phyloP scores from a whole-genome alignment of 1,140 invertebrate species.

The Drosophila tani region DNA sequence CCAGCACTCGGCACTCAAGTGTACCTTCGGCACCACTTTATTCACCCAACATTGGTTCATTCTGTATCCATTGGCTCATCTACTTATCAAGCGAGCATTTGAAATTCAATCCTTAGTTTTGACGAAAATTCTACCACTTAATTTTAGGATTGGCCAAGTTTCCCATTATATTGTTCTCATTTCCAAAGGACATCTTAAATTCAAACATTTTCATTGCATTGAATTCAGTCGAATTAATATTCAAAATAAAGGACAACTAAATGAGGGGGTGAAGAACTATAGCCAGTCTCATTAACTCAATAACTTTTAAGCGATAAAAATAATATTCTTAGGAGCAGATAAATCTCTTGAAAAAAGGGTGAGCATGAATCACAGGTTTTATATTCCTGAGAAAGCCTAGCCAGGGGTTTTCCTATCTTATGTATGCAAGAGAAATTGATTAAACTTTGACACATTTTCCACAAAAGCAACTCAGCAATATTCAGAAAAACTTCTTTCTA shows the following conservation, averaged over 20 bases:
- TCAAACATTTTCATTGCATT: slow-evolving; percentile 64
- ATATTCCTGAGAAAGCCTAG: no score
- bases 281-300: not conserved
- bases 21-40: slow-evolving; percentile 32
- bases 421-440: no score
- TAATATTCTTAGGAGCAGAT: not conserved
- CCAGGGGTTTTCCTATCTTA: no score
- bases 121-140: slow-evolving; percentile 4
- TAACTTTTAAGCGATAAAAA: not conserved
- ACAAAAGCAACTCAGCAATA: no score
- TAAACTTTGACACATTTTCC: no score
- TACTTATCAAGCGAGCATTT: slow-evolving; percentile 50
- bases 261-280: slow-evolving; percentile 22
- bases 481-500: no score
- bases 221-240: slow-evolving; percentile 16
- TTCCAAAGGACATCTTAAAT: slow-evolving; percentile 28
- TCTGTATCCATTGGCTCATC: slow-evolving; percentile 26
- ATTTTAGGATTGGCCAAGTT: slow-evolving; percentile 41
- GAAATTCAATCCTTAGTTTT: slow-evolving; percentile 43
- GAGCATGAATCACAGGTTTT: not conserved
- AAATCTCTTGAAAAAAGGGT: not conserved
- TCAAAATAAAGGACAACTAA: slow-evolving; percentile 22
- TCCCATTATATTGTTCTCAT: slow-evolving; percentile 14
- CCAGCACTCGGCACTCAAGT: slow-evolving; percentile 42
- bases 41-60: slow-evolving; percentile 44